Base-by-base conservation (phyloP, 64 coral and sea anemone genomes). In the Anthopleura sola region DNA sequence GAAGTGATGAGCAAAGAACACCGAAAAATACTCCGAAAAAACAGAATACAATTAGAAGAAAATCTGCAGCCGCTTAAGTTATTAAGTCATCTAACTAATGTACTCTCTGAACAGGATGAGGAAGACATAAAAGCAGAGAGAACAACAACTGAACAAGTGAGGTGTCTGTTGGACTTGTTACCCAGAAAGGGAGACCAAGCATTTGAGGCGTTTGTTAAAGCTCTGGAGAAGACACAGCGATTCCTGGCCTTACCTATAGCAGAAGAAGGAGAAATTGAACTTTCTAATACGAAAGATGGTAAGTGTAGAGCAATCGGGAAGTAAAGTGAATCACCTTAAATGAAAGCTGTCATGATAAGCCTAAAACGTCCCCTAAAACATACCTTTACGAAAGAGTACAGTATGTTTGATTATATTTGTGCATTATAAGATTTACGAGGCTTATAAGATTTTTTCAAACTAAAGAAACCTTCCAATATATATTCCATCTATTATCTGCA, bases 141-240 rank as follows among this genome's bases (percentile, higher is more conserved):
- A 23, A 76, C 87, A 1, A 51, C 82, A 16, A 36, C 47, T 20
- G 75, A 44, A 29, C 86, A 68, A 82, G 87, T 54, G n/a, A 75
- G 82, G 36, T 53, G 83, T 24, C 54, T 99, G 12, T 50, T 99
- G n/a, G 87, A 89, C 20, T 79, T 99, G 5, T 17, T 99, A 5
- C 86, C 90, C 3, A 91, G 84, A 36, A 92, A 62, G 37, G 97
- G 82, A 26, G 33, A 44, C 1, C 34, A 28, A 33, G 90, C 97
- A 29, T 99, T 99, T 39, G 69, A 87, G 24, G 38, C 51, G 15
- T 99, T 99, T 77, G 80, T 99, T 32, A 33, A 50, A 38, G 92
- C 90, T 55, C 38, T 94, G 74, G 40, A 84, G 18, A 75, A 68
- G 78, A 46, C 36, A 18, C 87, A 91, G 37, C 2, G 48, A 39